Evolutionary conservation across 2,888 invertebrate genomes (phyloP), one percentile per base, ranked within the genome.

Genomic region (Phlogophora meticulosa): DNA sequence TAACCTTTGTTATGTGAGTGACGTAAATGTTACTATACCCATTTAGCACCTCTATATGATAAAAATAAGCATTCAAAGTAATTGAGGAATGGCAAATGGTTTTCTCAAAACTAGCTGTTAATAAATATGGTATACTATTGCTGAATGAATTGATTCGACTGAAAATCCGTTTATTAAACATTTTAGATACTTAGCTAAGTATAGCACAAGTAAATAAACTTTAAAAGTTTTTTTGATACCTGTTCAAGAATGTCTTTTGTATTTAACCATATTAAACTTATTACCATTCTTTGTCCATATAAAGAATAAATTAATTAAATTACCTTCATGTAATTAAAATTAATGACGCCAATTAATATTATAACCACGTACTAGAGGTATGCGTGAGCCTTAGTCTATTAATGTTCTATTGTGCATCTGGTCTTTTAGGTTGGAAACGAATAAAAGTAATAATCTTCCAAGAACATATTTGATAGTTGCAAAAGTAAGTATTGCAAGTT

Each of bases 401-500:
- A 71, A 69, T 74, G 61, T 64, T 74, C 62, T 56, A 81, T 83
- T 78, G 82, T 72, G 67, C 43, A 78, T 74, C 71, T 81, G 60
- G 58, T 40, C 7, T 63, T 77, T 66, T 53, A 60, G 53, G 55
- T 53, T 56, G 32, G 20, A 48, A 48, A 56, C 38, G 38, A 59
- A 66, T 60, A 57, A 60, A 46, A 67, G 38, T 20, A 32, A 51
- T 42, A n/a, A 58, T 43, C 11, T 43, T 46, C 9, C 1, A 36
- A 46, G 13, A 58, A 20, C 7, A 22, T 36, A 24, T n/a, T 40
- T 40, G 20, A 22, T 22, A 11, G 5, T 2, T 20, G 2, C 17
- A 15, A 1, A 20, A 9, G 10, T 36, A 28, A n/a, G n/a, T n/a
- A n/a, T 38, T 7, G 9, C 36, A 38, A 15, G 10, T 7, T 34